phyloP scores from a whole-genome alignment of 2,113 vertebrate genomes.

The Myrmophylax atrothorax region DNA sequence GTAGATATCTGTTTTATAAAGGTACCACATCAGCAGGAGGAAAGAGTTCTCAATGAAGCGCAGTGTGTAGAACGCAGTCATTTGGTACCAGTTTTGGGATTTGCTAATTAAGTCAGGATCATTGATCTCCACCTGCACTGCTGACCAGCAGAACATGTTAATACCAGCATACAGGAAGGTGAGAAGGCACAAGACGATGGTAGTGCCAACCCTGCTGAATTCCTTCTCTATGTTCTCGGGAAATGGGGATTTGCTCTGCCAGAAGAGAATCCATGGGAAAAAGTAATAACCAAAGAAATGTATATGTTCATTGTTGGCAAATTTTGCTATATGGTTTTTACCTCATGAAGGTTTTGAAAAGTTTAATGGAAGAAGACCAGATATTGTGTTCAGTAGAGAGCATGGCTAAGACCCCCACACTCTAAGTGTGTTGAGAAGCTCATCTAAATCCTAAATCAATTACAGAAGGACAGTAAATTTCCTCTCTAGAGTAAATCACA shows the following conservation, averaged over 20 bases:
- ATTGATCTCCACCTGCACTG: constrained; percentile 89
- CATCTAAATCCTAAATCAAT: neutral
- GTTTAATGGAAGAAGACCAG: neutral
- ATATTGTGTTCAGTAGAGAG: neutral
- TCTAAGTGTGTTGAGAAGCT: neutral
- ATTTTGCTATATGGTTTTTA: neutral
- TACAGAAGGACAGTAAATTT: neutral
- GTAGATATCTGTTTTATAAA: constrained; percentile 88
- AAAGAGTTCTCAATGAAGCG: constrained; percentile 91
- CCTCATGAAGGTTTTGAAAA: neutral
- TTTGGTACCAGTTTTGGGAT: constrained; percentile 89
- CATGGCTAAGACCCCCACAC: neutral
- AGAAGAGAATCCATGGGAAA: constrained; percentile 92
- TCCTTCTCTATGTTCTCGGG: constrained; percentile 96
- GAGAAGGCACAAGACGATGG: constrained; percentile 89
- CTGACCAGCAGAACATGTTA: constrained; percentile 99
- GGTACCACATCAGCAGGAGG: constrained; percentile 91
- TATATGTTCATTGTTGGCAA: neutral
- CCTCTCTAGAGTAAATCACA: neutral
- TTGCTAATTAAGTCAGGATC: constrained; percentile 94
- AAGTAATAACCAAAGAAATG: constrained; percentile 79
- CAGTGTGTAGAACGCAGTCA: constrained; percentile 88
- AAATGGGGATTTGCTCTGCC: constrained; percentile 90
- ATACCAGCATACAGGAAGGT: constrained; percentile 95
- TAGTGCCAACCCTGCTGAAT: constrained; percentile 88